Evolutionary conservation across 2,888 invertebrate genomes (phyloP), one percentile per base, ranked within the genome.

Genomic region (Caenorhabditis auriculariae): DNA sequence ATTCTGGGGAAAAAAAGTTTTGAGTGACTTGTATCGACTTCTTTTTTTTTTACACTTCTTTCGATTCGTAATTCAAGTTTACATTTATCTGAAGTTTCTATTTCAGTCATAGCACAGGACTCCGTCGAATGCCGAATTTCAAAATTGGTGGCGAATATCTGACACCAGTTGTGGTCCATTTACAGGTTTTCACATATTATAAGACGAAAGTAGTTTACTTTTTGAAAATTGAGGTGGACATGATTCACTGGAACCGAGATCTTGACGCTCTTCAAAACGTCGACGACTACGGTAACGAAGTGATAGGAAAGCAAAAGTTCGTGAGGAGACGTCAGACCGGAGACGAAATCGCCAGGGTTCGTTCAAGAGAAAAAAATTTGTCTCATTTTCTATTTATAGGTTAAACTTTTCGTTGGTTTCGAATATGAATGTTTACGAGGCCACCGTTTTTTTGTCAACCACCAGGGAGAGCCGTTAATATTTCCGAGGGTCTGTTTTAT

Each of bases 341-440:
- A 19, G 52, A 59, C 21, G 55, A 49, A 3, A 2, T 23, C 21
- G 45, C 53, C n/a, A 7, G 47, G 15, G 9, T 5, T n/a, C 17
- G 37, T 15, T 38, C 6, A 47, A 47, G 35, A 23, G 15, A 47
- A 47, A 35, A 35, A n/a, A 23, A 38, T 45, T 35, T 6, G 17
- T 15, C 21, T 39, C 9, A 3, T 6, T 50, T 26, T 42, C 24
- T 29, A 2, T 32, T 52, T 46, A 21, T n/a, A 62, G 50, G 69
- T 69, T 27, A 73, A 73, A 58, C 45, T 73, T 9, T 93, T 93
- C 83, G 88, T 96, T 54, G 96, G 96, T 0, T 89, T 91, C 76
- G 96, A 98, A 82, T 96, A 95, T 83, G 96, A 98, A 84, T 98
- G 96, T 83, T 89, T 91, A 0, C 84, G 91, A n/a, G 96, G 96